Evolutionary conservation across 2,888 invertebrate species (phyloP).

Genomic region (Cantharis rufa): DNA sequence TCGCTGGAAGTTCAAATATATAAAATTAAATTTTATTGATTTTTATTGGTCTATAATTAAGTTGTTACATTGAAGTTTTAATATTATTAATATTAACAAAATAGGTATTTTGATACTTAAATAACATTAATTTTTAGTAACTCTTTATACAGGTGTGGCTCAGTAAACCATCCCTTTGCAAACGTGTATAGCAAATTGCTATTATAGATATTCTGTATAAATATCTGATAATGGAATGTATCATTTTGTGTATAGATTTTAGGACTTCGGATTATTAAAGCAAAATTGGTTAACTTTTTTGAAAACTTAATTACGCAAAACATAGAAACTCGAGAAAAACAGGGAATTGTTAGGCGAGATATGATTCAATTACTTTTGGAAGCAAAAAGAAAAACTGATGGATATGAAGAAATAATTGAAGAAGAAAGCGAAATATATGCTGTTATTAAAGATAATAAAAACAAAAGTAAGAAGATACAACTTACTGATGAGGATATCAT

Average conservation of each 20-base stretch:
- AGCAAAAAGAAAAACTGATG: background rate
- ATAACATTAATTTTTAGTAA: too few relatives aligned
- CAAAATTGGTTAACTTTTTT: background rate
- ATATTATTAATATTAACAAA: too few relatives aligned
- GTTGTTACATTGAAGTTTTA: too few relatives aligned
- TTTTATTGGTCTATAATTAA: too few relatives aligned
- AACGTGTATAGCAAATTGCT: too few relatives aligned
- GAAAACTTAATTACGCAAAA: background rate
- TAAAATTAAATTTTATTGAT: too few relatives aligned
- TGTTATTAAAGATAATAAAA: background rate
- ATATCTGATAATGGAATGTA: too few relatives aligned
- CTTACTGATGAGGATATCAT: background rate
- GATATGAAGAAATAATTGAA: background rate
- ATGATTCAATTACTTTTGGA: background rate
- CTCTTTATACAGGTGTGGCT: too few relatives aligned
- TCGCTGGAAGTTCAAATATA: too few relatives aligned
- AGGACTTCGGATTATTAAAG: background rate
- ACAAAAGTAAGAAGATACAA: background rate
- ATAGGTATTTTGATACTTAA: too few relatives aligned
- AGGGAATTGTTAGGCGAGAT: background rate
- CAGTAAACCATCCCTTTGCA: too few relatives aligned
- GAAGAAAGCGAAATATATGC: background rate
- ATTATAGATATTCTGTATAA: too few relatives aligned
- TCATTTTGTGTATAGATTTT: background rate
- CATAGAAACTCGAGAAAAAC: background rate